A percentile compares a stretch with the other conserved stretches of the same genome.
Conservation (phyloP, 2,888 invertebrate genomes). For the Lasioglossum malachurum region DNA sequence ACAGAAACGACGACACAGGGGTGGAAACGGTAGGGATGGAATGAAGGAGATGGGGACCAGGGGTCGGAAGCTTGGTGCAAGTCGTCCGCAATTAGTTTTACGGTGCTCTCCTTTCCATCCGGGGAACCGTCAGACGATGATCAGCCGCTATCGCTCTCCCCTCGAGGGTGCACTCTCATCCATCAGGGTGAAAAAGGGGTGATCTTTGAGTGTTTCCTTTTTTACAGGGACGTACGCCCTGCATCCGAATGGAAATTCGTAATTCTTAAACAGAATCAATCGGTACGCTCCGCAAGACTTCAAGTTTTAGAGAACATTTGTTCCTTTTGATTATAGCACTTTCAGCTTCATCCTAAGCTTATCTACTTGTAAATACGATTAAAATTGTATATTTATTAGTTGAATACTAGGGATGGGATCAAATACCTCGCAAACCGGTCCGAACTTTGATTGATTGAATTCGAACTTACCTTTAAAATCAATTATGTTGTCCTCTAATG, state of each 20-base stretch:
- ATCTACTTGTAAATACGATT: not conserved
- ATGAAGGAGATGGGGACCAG: slow-evolving; percentile 14
- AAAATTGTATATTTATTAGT: not conserved
- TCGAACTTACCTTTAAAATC: no score
- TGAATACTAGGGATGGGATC: not conserved
- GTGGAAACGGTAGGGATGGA: not conserved
- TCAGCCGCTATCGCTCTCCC: slow-evolving; percentile 57
- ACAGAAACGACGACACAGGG: slow-evolving; percentile 12
- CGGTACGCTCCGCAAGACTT: not conserved
- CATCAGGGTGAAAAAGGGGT: slow-evolving; percentile 16
- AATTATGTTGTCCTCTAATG: no score
- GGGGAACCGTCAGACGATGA: slow-evolving; percentile 39
- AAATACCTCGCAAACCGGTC: no score
- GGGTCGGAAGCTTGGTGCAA: slow-evolving; percentile 25
- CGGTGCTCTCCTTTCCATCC: slow-evolving; percentile 59
- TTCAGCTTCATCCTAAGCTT: not conserved
- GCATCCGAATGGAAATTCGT: slow-evolving; percentile 1
- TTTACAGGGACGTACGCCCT: not conserved
- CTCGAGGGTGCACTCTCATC: slow-evolving; percentile 24
- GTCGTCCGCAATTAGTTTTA: slow-evolving; percentile 77
- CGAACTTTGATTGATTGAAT: no score
- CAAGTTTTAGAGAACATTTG: not conserved
- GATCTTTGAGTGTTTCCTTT: slow-evolving; percentile 14
- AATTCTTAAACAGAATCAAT: not conserved
- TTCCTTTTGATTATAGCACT: not conserved